Conservation (phyloP, 2,113 vertebrate genomes). For the Coregonus clupeaformis region DNA sequence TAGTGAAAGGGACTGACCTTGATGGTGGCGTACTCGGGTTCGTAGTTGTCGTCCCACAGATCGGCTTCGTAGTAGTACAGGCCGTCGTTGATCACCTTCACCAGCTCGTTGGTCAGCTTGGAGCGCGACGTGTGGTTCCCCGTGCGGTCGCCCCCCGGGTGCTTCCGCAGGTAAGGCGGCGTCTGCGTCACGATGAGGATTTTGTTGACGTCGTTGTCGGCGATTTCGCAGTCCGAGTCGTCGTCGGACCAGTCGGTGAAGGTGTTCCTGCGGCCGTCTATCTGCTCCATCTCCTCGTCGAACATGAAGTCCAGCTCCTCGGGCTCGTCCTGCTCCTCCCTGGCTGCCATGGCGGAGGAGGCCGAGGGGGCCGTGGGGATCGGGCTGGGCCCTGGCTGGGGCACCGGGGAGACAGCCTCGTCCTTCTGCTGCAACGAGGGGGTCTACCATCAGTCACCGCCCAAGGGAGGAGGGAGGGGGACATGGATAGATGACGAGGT, state of each 20-base stretch:
- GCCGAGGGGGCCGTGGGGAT: not conserved
- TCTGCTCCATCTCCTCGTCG: slow-evolving; percentile 97
- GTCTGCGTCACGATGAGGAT: slow-evolving; percentile 98
- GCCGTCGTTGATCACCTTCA: slow-evolving; percentile 96
- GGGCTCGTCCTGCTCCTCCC: slow-evolving; percentile 83
- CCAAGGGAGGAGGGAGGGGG: not conserved
- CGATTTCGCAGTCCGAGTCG: slow-evolving; percentile 93
- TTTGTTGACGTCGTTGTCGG: slow-evolving; percentile 95
- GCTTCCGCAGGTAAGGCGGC: slow-evolving; percentile 89
- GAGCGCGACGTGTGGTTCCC: slow-evolving; percentile 93
- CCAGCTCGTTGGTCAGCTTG: slow-evolving; percentile 88
- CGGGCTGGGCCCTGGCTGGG: slow-evolving; percentile 32
- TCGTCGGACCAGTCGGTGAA: slow-evolving; percentile 97
- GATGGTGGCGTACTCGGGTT: slow-evolving; percentile 82
- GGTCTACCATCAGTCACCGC: slow-evolving; percentile 50
- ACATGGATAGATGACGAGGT: not conserved
- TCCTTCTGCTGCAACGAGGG: slow-evolving; percentile 77
- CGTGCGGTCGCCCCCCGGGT: slow-evolving; percentile 90
- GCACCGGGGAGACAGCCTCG: slow-evolving; percentile 71
- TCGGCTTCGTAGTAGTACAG: slow-evolving; percentile 98
- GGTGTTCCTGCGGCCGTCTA: slow-evolving; percentile 95
- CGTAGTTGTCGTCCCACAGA: slow-evolving; percentile 82
- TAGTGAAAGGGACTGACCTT: slow-evolving; percentile 78
- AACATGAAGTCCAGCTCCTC: slow-evolving; percentile 93
- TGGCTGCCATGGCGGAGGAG: slow-evolving; percentile 41